Base-by-base conservation (phyloP, 2,888 invertebrate species). In the Catocala sponsa region DNA sequence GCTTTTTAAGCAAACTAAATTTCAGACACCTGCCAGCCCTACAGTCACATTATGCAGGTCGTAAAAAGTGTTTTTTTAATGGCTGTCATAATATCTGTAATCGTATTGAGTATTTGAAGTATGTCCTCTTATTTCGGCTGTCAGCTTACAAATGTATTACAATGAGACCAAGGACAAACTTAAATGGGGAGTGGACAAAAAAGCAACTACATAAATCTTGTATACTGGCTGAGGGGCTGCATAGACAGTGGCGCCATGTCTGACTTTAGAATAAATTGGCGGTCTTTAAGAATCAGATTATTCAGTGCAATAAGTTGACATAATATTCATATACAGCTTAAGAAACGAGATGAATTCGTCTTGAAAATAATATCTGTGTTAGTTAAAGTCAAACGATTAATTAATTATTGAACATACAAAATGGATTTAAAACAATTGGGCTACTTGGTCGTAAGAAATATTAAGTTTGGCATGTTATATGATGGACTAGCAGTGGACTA, bases 1-100 rank as follows among this genome's bases (percentile, higher is more conserved):
- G 9, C 9, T 38, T 38, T 38, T 1, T 38, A 9, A 7, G 1
- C 35, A 0, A 0, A 0, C 0, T 0, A 25, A 47, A 38, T 35
- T 38, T 6, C 43, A 5, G 13, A 15, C 0, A 0, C 5, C 9
- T 73, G 75, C 49, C 72, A 78, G 47, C 76, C 72, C 73, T 79
- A 70, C 49, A 33, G 54, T 58, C 58, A 63, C 66, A 76, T 25
- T 51, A 55, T 41, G 52, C 35, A 77, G 82, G 82, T 83, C 82
- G 80, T 80, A 80, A 82, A 83, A 78, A 80, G 81, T 83, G 81
- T 83, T 78, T 72, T 74, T 80, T 80, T 82, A 80, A 81, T 78
- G 75, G 71, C 70, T 68, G 70, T 74, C 78, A 79, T 78, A 78
- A 80, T 82, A 80, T 79, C 55, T 63, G 65, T 74, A 75, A 73